A percentile compares a stretch with the other conserved stretches of the same genome.
phyloP scores from a whole-genome alignment of 2,113 vertebrate species.

The Myodes glareolus region DNA sequence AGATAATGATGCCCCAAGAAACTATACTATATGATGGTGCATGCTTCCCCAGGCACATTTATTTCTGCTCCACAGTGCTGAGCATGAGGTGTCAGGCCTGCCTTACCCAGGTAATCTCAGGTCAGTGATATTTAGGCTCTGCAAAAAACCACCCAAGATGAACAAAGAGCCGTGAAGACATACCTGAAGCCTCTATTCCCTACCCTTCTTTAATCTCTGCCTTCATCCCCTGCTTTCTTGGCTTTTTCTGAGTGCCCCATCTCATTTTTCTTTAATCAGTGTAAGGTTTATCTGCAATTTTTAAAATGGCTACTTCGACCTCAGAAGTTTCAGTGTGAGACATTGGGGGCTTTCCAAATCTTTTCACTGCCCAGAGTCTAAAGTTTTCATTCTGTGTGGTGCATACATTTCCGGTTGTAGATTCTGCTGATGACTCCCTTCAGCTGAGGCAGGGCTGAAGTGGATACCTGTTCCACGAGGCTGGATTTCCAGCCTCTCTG shows the following conservation, averaged over 20 bases:
- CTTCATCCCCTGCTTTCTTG: background rate
- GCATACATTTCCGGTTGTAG: background rate
- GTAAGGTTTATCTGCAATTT: background rate
- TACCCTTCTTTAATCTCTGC: background rate
- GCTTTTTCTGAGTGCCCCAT: background rate
- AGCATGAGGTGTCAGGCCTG: background rate
- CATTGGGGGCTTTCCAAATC: background rate
- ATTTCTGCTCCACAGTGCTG: no score
- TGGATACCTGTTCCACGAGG: background rate
- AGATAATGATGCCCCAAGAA: background rate
- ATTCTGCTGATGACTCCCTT: background rate
- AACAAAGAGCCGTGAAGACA: background rate
- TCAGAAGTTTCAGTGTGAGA: background rate
- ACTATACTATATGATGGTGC: no score
- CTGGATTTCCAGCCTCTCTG: background rate
- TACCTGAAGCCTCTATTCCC: background rate
- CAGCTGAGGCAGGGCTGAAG: background rate
- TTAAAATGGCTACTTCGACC: background rate
- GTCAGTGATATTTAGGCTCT: background rate
- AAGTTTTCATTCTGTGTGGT: background rate
- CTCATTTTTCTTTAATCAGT: background rate
- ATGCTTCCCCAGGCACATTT: accelerated
- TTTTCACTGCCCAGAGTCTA: conserved; percentile 11
- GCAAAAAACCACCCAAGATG: no score
- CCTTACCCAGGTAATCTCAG: background rate